Evolutionary conservation across 1,140 invertebrate species (phyloP).

Genomic region (Anagrus nilaparvatae): DNA sequence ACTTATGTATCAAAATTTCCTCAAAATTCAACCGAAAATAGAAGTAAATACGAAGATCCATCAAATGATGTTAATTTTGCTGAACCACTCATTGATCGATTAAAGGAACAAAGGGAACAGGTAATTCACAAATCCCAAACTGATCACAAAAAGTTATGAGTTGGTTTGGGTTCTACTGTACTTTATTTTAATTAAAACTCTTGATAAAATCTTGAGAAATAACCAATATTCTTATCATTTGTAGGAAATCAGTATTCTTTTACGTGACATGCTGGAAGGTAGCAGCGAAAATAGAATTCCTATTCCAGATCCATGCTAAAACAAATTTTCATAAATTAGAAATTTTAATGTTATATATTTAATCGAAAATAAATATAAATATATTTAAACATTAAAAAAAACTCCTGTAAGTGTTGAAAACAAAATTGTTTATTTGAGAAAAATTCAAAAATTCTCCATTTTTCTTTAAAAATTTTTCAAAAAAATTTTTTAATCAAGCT

Average conservation of each 20-base stretch:
- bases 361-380: too few relatives aligned
- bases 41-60: constrained; percentile 42
- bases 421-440: too few relatives aligned
- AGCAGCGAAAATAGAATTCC: constrained; percentile 30
- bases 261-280: constrained; percentile 36
- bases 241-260: constrained; percentile 35
- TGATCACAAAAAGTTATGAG: constrained; percentile 3
- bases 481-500: too few relatives aligned
- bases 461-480: too few relatives aligned
- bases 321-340: neutral
- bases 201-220: too few relatives aligned
- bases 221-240: too few relatives aligned
- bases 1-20: constrained; percentile 51
- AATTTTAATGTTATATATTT: too few relatives aligned
- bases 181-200: too few relatives aligned
- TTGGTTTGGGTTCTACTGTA: too few relatives aligned
- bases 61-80: constrained; percentile 51
- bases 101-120: constrained; percentile 57
- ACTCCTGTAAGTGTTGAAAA: too few relatives aligned
- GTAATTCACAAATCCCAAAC: constrained; percentile 36
- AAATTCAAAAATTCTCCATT: too few relatives aligned
- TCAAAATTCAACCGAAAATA: constrained; percentile 41
- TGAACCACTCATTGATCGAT: constrained; percentile 56
- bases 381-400: too few relatives aligned
- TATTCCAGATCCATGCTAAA: constrained; percentile 33